Conservation (phyloP, 2,113 vertebrate species). For the Zosterops hypoxanthus region DNA sequence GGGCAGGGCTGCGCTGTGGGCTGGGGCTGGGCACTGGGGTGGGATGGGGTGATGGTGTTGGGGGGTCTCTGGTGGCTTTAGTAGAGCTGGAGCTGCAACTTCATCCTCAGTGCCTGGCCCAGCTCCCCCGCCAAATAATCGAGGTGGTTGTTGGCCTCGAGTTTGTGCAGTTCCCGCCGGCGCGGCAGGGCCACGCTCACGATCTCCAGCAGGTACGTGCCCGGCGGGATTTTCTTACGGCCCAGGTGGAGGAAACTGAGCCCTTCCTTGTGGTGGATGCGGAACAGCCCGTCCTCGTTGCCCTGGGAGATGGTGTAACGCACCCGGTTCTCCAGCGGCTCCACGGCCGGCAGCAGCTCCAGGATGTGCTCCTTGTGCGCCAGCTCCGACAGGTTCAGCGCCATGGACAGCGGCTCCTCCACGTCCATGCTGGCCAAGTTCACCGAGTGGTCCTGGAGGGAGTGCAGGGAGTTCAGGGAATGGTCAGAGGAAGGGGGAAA, state of each 20-base stretch:
- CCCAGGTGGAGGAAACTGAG: conserved; percentile 85
- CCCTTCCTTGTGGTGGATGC: conserved; percentile 82
- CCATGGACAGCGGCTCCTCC: conserved; percentile 82
- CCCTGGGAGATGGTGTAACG: conserved; percentile 84
- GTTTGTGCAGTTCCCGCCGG: conserved; percentile 78
- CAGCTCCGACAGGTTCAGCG: conserved; percentile 80
- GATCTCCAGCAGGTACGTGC: conserved; percentile 86
- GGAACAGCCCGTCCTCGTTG: conserved; percentile 83
- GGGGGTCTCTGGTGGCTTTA: conserved; percentile 52
- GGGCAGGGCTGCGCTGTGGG: not conserved
- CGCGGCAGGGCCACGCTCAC: conserved; percentile 83
- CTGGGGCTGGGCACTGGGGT: not conserved
- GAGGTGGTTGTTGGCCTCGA: conserved; percentile 82
- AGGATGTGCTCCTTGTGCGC: conserved; percentile 85
- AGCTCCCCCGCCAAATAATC: conserved; percentile 85
- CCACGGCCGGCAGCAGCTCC: conserved; percentile 85
- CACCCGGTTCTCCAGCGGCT: conserved; percentile 81
- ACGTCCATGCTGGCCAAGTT: conserved; percentile 89
- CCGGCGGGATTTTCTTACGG: conserved; percentile 73
- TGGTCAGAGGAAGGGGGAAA: too few relatives aligned
- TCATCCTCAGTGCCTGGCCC: conserved; percentile 86
- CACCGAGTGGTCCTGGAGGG: not conserved
- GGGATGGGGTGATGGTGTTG: not conserved
- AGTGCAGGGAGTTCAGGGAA: not conserved
- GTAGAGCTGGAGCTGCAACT: conserved; percentile 88